Base-by-base conservation (phyloP, 1,140 invertebrate genomes). In the Drosophila repleta region DNA sequence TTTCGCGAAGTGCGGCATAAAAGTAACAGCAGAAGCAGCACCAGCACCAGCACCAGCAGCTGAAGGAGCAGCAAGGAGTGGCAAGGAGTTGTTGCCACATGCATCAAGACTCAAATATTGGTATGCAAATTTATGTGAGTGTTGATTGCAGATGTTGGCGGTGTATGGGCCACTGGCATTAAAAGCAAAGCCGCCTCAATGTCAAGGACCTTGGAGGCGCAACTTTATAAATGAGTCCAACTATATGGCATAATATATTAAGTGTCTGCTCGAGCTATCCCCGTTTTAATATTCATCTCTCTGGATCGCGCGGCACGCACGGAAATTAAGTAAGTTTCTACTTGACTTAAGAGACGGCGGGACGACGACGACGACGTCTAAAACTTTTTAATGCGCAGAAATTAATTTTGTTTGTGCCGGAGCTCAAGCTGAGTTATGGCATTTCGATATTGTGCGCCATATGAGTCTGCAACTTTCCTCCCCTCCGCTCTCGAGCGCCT, bases 71-170 rank as follows among this genome's bases (percentile, higher is more conserved):
- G 52, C 10, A 52, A 52, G 3, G 45, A 39, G 11, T n/a, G 21
- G 74, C 49, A 73, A 55, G 53, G 45, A 65, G 58, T 46, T 39
- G 7, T 32, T 35, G 58, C 48, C 60, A 51, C 69, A 46, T 71
- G 80, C 82, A 87, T 87, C 68, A 74, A 70, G 58, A 58, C 77
- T 46, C 67, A 68, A 74, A 57, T 84, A 87, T 87, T 57, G 71
- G 64, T 78, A 87, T 87, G 82, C 82, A 87, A 87, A 87, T 87
- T 87, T 87, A 87, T 87, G 82, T 61, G 71, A 87, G 82, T 87
- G 82, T 79, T 88, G 82, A 87, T 88, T 87, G 82, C 82, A 87
- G 66, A 82, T 78, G 82, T 81, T 78, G 69, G 53, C 45, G 69
- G 1, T 45, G 8, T 41, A 17, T 37, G 26, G 37, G n/a, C 10